These are phyloP conservation scores for Entelurus aequoreus DNA, from an alignment of 2,113 vertebrate species.

Conservation along the genomic window DNA sequence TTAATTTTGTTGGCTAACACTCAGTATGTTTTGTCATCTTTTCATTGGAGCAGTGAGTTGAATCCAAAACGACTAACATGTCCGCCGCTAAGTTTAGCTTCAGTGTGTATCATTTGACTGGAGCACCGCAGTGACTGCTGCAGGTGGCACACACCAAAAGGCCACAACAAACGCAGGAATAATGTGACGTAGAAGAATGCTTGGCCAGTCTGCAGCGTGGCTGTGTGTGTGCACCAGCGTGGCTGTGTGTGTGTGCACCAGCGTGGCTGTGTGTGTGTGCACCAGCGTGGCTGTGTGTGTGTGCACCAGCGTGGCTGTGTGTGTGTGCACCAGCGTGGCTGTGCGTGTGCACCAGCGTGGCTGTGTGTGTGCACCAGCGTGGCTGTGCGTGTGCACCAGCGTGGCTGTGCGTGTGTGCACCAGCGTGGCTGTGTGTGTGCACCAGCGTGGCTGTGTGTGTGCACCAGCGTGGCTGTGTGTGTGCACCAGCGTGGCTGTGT, in stretches of 20 bases:
- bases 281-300: conserved; percentile 51
- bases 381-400: too few species aligned
- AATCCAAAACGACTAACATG: not conserved
- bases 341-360: too few species aligned
- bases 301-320: conserved; percentile 50
- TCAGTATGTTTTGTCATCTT: too few species aligned
- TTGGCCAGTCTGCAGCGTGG: conserved; percentile 46
- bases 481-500: conserved; percentile 50
- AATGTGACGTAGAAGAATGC: conserved; percentile 29
- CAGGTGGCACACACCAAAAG: conserved; percentile 3
- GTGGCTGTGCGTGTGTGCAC: conserved; percentile 52
- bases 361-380: too few species aligned
- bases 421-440: conserved; percentile 51
- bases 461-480: conserved; percentile 51
- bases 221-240: conserved; percentile 50
- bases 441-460: conserved; percentile 51
- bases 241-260: conserved; percentile 54
- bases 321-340: too few species aligned
- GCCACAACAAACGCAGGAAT: conserved; percentile 15
- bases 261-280: conserved; percentile 49
- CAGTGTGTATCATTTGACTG: conserved; percentile 22
- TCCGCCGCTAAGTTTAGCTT: conserved; percentile 1
- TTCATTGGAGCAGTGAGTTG: conserved; percentile 1
- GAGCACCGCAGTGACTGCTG: conserved; percentile 20
- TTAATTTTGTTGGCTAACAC: too few species aligned